Conservation (phyloP, 1,140 invertebrate genomes). For the Hirudo medicinalis region DNA sequence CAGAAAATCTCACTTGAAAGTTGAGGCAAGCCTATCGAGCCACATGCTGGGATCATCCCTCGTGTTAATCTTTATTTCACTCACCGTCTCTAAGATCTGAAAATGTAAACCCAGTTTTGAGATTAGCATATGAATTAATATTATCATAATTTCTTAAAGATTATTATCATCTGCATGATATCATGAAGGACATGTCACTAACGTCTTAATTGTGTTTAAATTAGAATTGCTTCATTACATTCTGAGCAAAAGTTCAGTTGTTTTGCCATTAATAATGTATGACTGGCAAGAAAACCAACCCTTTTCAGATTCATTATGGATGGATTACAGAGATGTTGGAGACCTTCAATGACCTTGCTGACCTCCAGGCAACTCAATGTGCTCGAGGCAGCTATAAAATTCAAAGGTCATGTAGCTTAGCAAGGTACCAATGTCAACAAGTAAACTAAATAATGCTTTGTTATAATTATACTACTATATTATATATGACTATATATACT, state of each 20-base stretch:
- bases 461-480: too few species aligned
- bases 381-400: slow-evolving; percentile 24
- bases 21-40: slow-evolving; percentile 76
- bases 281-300: slow-evolving; percentile 21
- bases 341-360: slow-evolving; percentile 51
- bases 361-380: slow-evolving; percentile 3
- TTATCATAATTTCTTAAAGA: not conserved
- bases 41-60: slow-evolving; percentile 70
- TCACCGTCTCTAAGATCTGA: slow-evolving; percentile 2
- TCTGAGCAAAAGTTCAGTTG: too few species aligned
- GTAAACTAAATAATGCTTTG: slow-evolving; percentile 51
- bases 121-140: not conserved
- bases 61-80: slow-evolving; percentile 35
- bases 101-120: not conserved
- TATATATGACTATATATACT: too few species aligned
- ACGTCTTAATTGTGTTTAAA: too few species aligned
- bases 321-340: slow-evolving; percentile 63
- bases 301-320: slow-evolving; percentile 33
- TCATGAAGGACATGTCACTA: not conserved
- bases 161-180: not conserved
- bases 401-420: slow-evolving; percentile 30
- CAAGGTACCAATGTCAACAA: slow-evolving; percentile 34
- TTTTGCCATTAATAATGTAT: too few species aligned
- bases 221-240: too few species aligned
- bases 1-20: slow-evolving; percentile 50